Base-by-base conservation (phyloP, 2,888 invertebrate species). In the Vesta saturnalis region DNA sequence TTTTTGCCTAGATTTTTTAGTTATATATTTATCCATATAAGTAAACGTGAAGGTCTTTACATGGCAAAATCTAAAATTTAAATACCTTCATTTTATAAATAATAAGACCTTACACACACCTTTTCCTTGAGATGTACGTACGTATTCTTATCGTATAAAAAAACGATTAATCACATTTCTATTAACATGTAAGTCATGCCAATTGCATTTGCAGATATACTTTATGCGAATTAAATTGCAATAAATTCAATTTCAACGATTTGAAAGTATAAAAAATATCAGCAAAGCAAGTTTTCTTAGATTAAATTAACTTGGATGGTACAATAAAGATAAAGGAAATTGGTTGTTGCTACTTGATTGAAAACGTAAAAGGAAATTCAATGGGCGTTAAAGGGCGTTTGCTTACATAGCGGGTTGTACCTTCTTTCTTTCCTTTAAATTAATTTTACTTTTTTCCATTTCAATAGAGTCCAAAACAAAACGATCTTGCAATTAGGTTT, bases 331-430 rank as follows among this genome's bases (percentile, higher is more conserved):
- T 65, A 65, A 64, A 64, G 61, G 64, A 64, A 64, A 69, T 65
- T 49, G 49, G 61, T 65, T 57, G 65, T 69, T 65, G 61, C 62
- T 62, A 58, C 69, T 65, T 65, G 69, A 65, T 65, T 65, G 69
- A 65, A 69, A 69, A 58, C 64, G 69, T 69, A 65, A 64, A 65
- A 69, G 64, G 69, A 64, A 65, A 69, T 65, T 64, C 69, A 62
- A 69, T 69, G 69, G 69, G 69, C 69, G 69, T 65, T 62, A 62
- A 65, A 69, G 59, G 69, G 65, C 69, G 69, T 65, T 49, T 65
- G 64, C 69, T 65, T 61, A 59, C 69, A 65, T 60, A 62, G 69
- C 62, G 56, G 58, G 56, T 61, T 52, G 55, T 39, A 56, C 56
- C 21, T 64, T 54, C 14, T 8, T 14, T 56, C 30, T 15, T 15